Conservation (phyloP, 2,888 invertebrate species). For the Balanococcus diminutus region DNA sequence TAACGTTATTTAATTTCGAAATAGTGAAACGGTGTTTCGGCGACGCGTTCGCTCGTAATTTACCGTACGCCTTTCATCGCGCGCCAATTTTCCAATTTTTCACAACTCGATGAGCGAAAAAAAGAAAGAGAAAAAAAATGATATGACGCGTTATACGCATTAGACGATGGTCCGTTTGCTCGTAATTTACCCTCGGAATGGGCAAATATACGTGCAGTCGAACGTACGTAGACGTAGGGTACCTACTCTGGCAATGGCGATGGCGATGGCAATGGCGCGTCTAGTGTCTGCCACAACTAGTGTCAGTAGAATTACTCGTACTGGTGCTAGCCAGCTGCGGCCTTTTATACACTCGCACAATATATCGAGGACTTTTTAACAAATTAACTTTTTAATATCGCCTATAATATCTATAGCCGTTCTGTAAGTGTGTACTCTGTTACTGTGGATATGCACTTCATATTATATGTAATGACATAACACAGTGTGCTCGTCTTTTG, state of each 20-base stretch:
- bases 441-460: no score
- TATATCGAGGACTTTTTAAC: no score
- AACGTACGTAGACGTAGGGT: no score
- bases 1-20: not conserved
- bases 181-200: not conserved
- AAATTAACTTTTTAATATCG: no score
- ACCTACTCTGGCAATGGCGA: not conserved
- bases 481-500: no score
- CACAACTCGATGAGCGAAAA: not conserved
- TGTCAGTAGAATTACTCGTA: no score
- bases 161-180: not conserved
- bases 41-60: not conserved
- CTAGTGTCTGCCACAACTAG: no score
- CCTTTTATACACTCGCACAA: no score
- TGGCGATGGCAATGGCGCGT: not conserved
- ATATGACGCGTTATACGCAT: not conserved
- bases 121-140: not conserved
- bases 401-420: no score
- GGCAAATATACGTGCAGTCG: not conserved
- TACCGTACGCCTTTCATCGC: not conserved
- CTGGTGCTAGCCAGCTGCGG: no score
- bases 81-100: not conserved
- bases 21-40: not conserved
- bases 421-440: no score
- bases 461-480: no score